Evolutionary conservation across 2,113 vertebrate species (phyloP), one percentile per base, ranked within the genome.

Genomic region (Porphyrio hochstetteri): DNA sequence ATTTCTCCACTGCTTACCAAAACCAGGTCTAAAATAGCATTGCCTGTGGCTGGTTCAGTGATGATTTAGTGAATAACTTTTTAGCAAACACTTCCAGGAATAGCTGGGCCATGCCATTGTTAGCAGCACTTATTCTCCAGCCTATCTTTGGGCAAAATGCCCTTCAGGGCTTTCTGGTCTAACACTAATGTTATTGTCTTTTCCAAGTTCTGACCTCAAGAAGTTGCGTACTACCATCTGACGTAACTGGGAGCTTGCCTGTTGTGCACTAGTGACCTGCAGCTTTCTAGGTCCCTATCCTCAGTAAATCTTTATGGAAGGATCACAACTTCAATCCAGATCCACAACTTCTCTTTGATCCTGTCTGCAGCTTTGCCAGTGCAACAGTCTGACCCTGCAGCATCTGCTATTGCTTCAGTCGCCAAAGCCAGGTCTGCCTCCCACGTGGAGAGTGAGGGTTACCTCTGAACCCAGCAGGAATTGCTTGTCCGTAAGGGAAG

Each of bases 11-110:
- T 63, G 35, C 88, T 88, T 86, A 90, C 88, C 59, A 93, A 94
- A 96, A 59, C 71, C 46, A 57, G 63, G 75, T 82, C 82, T 93
- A 69, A 97, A 97, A 93, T 77, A 92, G 63, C 55, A 25, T 65
- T 96, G 92, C 72, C 79, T 95, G 77, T 92, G 89, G 67, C 88
- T 90, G 79, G 27, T 94, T 69, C 63, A 29, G 44, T 46, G 67
- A 53, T 68, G 84, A 96, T 92, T 96, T 96, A 75, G 60, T 82
- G 64, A 90, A 55, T 23, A 85, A 69, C 28, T 63, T 82, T 81
- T 86, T 46, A 90, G 76, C 59, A 76, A 96, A 9, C 71, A 29
- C 68, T 96, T 96, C 92, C 92, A 95, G 94, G 88, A 96, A 94
- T 72, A 95, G 72, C 70, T 77, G 53, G 82, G 68, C 82, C 7